These are phyloP conservation scores for Lasioglossum leucozonium DNA, from an alignment of 2,888 invertebrate species.

Conservation along the genomic window DNA sequence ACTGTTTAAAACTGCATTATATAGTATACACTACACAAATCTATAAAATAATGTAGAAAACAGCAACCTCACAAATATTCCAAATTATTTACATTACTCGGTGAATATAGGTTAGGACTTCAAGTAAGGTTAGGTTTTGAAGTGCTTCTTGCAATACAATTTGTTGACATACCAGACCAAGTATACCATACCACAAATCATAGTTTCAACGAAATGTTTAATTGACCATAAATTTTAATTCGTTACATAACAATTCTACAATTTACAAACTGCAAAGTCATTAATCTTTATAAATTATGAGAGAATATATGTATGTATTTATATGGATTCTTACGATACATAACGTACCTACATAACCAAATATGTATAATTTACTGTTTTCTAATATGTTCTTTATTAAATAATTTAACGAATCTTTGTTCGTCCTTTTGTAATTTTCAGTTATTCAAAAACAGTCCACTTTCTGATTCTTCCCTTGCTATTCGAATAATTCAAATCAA, in stretches of 20 bases:
- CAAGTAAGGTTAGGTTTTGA: background rate
- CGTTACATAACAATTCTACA: background rate
- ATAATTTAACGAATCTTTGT: background rate
- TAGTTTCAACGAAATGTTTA: background rate
- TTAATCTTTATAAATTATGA: background rate
- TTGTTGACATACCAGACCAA: background rate
- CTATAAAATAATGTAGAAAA: constrained; percentile 2
- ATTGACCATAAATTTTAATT: background rate
- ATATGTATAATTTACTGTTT: background rate
- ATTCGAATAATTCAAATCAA: background rate
- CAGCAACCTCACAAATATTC: background rate
- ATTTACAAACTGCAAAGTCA: background rate
- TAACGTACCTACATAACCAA: background rate
- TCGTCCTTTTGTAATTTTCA: background rate
- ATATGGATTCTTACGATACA: background rate
- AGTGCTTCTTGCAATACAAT: background rate
- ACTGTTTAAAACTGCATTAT: background rate
- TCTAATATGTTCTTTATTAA: background rate
- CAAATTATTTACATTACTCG: background rate
- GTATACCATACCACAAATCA: background rate
- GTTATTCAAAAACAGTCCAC: background rate
- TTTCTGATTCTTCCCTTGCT: background rate
- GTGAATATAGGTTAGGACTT: background rate
- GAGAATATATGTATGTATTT: too few species aligned
- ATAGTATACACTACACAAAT: background rate